phyloP scores from a whole-genome alignment of 1,140 invertebrate species.

The Lasioglossum baleicum region DNA sequence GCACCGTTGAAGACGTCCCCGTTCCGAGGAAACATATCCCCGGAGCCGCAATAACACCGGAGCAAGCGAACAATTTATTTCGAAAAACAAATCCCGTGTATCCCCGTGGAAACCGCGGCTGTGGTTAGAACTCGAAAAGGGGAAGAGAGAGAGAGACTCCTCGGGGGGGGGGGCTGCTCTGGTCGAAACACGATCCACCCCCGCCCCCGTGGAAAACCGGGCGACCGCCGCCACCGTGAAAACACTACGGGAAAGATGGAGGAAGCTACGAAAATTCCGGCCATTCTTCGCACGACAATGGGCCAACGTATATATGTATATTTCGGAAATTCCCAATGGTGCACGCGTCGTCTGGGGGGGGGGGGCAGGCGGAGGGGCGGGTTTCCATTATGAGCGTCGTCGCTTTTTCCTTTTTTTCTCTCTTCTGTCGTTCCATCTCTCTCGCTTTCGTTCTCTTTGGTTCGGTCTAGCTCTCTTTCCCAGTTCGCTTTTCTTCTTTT shows the following conservation, averaged over 20 bases:
- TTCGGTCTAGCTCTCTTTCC: not conserved
- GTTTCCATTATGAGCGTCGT: slow-evolving; percentile 74
- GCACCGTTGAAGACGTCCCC: not conserved
- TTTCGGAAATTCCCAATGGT: slow-evolving; percentile 69
- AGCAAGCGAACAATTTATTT: not conserved
- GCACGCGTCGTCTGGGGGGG: slow-evolving; percentile 34
- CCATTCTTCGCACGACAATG: slow-evolving; percentile 73
- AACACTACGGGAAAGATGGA: slow-evolving; percentile 64
- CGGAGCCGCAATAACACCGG: not conserved
- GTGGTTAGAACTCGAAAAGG: not conserved
- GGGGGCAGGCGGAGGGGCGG: slow-evolving; percentile 24
- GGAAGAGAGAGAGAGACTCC: not conserved
- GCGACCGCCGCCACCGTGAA: slow-evolving; percentile 38
- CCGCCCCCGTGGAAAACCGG: not conserved
- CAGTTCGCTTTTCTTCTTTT: slow-evolving; percentile 67
- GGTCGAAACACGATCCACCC: slow-evolving; percentile 67
- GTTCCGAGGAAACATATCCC: not conserved
- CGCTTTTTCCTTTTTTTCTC: slow-evolving; percentile 65
- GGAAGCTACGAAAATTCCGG: slow-evolving; percentile 70
- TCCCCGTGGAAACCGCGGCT: not conserved
- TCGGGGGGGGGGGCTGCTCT: not conserved
- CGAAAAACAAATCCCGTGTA: not conserved
- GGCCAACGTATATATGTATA: slow-evolving; percentile 56
- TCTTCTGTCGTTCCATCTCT: slow-evolving; percentile 20
- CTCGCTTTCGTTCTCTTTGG: slow-evolving; percentile 64